Base-by-base conservation (phyloP, 2,888 invertebrate species). In the Meloe dianella region DNA sequence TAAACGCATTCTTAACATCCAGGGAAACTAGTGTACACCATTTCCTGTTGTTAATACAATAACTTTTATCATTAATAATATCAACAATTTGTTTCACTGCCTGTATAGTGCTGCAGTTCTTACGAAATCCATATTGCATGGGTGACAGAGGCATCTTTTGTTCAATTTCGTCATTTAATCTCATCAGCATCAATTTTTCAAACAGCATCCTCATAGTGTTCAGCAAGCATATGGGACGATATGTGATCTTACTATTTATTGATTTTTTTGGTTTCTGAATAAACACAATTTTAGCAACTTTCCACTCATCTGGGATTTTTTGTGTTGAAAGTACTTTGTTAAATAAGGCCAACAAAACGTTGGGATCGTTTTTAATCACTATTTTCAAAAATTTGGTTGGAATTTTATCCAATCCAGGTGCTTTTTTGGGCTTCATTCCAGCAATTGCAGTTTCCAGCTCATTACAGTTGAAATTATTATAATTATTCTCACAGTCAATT, bases 231-330 rank as follows among this genome's bases (percentile, higher is more conserved):
- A 27, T 27, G 4, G 27, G 27, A 27, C 27, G 27, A 27, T 27
- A 27, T 4, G 29, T 60, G 63, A 1, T 66, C 63, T 10, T 41
- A 29, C 22, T 29, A 20, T 61, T 32, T 2, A 27, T 1, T 1
- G 56, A 38, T 27, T 60, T 67, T n/a, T 61, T 41, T 14, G 22
- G 30, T 32, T 69, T 68, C 24, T 30, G 22, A 4, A 68, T 17
- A 1, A 67, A 57, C 12, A 66, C 47, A n/a, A 61, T 17, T 12
- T 47, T 61, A n/a, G 58, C 66, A 38, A 29, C 17, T 24, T 67
- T 66, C 66, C 61, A 68, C 1, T 61, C 38, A 12, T 8, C 22
- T 3, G 63, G 69, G 17, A 60, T 66, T 8, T 12, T 54, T 9
- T 8, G 60, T 4, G 22, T 14, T 14, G 27, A 47, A 20, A 57